Evolutionary conservation across 2,888 invertebrate genomes (phyloP), one percentile per base, ranked within the genome.

Genomic region (Thera obeliscata): DNA sequence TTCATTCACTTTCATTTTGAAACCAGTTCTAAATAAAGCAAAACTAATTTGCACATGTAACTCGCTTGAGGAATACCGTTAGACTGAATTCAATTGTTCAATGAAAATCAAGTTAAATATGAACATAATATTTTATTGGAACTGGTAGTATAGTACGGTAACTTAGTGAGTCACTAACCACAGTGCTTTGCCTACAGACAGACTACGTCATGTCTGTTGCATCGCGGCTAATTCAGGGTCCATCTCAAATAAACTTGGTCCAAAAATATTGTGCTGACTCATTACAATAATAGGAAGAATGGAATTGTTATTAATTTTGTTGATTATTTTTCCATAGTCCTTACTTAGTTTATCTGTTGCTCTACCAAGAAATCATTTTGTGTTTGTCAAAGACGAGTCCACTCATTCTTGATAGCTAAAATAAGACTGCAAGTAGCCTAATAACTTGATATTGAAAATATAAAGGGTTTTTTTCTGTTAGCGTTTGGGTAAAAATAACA

Each of bases 31-130:
- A 8, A 41, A 22, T 48, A 46, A 46, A 59, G 43, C 56, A 7
- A 55, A 11, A 71, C 70, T 70, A 56, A 59, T 70, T 73, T 64
- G 59, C 78, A 79, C 84, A 73, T 79, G 82, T 78, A 76, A 62
- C 73, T 79, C 61, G 75, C 70, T 55, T 79, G 75, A 81, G 56
- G 78, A 71, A 67, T 78, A 72, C 71, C 68, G 75, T 75, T 71
- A 76, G 73, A 87, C 87, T 88, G 82, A 80, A 78, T 68, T 70
- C 66, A 73, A 74, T 74, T 75, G 69, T 74, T 70, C 75, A 77
- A 78, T 78, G 76, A 81, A 80, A 81, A 78, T 62, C 79, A 81
- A 79, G 76, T 82, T 76, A 81, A 84, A 79, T 82, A 84, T 84
- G 83, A 78, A 76, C 69, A 50, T 50, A n/a, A 11, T 61, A 69